phyloP scores from a whole-genome alignment of 2,888 invertebrate species.

The Glyphotaelius pellucidus region DNA sequence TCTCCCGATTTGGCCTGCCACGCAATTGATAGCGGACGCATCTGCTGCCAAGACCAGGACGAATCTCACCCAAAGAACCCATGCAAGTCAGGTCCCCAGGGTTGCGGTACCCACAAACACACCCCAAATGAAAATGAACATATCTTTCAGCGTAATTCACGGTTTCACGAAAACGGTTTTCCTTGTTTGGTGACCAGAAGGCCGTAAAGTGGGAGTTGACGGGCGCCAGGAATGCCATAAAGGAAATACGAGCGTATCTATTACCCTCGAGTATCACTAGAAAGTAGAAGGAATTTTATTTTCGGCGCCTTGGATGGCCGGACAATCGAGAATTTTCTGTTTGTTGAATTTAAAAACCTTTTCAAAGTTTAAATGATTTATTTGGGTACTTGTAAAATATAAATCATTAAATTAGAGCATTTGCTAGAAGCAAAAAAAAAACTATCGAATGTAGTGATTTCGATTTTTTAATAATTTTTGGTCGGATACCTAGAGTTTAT shows the following conservation, averaged over 20 bases:
- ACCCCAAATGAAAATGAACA: too few relatives aligned
- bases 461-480: too few relatives aligned
- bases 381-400: not conserved
- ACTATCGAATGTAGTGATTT: too few relatives aligned
- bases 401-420: too few relatives aligned
- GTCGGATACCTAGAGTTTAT: too few relatives aligned
- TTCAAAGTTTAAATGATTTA: not conserved
- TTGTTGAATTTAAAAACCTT: not conserved
- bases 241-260: conserved; percentile 11
- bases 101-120: too few relatives aligned
- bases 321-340: not conserved
- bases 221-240: conserved; percentile 31
- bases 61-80: too few relatives aligned
- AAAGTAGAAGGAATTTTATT: conserved; percentile 16
- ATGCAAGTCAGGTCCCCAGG: too few relatives aligned
- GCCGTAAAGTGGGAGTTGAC: not conserved
- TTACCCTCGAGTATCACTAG: not conserved
- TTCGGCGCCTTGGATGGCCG: not conserved
- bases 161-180: not conserved
- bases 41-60: too few relatives aligned
- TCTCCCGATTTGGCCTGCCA: too few relatives aligned
- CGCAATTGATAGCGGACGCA: too few relatives aligned
- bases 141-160: not conserved
- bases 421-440: not conserved
- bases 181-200: not conserved